Percentiles rank a stretch among this genome's conserved stretches.
Conservation (phyloP, 2,113 vertebrate genomes). For the Parus major region DNA sequence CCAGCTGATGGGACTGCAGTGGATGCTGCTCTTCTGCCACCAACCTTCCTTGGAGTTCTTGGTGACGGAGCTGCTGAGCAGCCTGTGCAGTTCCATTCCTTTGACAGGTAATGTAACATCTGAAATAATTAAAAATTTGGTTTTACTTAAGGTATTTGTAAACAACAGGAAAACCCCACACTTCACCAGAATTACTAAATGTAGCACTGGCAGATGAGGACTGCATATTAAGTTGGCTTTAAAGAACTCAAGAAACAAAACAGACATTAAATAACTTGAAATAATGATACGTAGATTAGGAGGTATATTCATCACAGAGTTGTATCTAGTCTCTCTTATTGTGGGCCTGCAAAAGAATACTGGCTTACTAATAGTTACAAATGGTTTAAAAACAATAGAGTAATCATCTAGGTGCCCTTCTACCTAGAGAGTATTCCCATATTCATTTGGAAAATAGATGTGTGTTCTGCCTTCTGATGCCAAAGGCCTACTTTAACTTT, state of each 20-base stretch:
- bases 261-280: not conserved
- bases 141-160: not conserved
- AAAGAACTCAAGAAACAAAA: not conserved
- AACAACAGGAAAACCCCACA: not conserved
- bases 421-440: not conserved
- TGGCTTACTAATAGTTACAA: not conserved
- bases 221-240: not conserved
- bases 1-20: slow-evolving; percentile 82
- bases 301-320: not conserved
- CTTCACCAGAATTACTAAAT: not conserved
- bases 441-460: not conserved
- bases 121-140: not conserved
- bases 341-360: not conserved
- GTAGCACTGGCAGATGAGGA: not conserved
- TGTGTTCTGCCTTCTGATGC: not conserved
- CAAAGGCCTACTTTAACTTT: not conserved
- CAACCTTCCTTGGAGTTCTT: slow-evolving; percentile 83
- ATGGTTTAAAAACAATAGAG: not conserved
- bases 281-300: not conserved
- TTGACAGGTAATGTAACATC: slow-evolving; percentile 85
- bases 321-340: not conserved
- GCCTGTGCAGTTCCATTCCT: slow-evolving; percentile 86
- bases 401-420: not conserved
- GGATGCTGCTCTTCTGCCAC: slow-evolving; percentile 84
- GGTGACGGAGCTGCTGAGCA: slow-evolving; percentile 78